phyloP scores from a whole-genome alignment of 2,113 vertebrate genomes.

The Pica pica region DNA sequence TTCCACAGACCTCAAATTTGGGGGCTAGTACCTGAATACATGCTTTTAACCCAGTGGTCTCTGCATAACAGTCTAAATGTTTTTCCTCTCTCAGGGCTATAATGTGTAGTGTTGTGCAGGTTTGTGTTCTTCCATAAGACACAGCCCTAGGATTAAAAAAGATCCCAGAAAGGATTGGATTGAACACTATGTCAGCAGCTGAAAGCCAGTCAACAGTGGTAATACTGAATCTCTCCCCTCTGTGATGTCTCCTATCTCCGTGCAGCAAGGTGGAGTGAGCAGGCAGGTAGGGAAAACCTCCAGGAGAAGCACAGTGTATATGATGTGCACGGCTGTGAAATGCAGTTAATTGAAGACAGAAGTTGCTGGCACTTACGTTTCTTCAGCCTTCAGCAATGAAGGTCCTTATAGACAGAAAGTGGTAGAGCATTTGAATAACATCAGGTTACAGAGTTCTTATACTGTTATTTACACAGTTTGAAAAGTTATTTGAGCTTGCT shows the following conservation, averaged over 20 bases:
- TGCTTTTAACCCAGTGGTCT: not conserved
- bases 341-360: not conserved
- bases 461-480: not conserved
- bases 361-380: not conserved
- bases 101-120: not conserved
- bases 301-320: not conserved
- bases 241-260: not conserved
- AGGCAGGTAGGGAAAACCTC: not conserved
- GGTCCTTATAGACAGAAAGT: not conserved
- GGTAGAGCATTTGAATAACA: not conserved
- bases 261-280: not conserved
- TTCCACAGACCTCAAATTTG: not conserved
- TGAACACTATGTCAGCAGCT: not conserved
- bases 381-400: not conserved
- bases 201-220: not conserved
- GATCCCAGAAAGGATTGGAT: not conserved
- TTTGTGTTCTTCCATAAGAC: not conserved
- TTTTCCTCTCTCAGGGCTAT: not conserved
- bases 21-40: not conserved
- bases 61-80: not conserved
- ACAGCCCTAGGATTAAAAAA: not conserved
- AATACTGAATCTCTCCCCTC: not conserved
- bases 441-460: not conserved
- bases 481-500: not conserved
- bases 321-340: not conserved